phyloP scores from a whole-genome alignment of 2,888 invertebrate genomes.

The Leptinotarsa rubiginosa region DNA sequence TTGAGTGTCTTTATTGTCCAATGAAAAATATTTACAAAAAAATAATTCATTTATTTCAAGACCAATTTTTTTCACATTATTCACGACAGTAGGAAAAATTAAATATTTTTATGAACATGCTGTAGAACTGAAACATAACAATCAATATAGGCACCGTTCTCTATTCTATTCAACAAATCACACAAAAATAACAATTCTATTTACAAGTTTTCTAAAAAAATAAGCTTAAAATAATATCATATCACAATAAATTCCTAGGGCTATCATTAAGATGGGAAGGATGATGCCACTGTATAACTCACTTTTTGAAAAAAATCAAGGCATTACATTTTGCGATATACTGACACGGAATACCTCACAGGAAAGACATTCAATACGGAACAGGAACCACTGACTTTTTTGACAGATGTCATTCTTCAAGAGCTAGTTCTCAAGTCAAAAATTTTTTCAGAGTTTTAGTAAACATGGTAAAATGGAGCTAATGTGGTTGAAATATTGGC shows the following conservation, averaged over 20 bases:
- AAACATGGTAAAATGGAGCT: too few relatives aligned
- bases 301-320: not conserved
- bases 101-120: not conserved
- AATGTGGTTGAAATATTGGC: too few relatives aligned
- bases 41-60: constrained; percentile 13
- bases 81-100: not conserved
- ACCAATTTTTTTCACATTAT: not conserved
- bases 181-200: constrained; percentile 23
- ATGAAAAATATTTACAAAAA: not conserved
- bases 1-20: not conserved
- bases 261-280: not conserved
- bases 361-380: too few relatives aligned
- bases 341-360: too few relatives aligned
- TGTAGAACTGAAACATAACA: not conserved
- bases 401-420: too few relatives aligned
- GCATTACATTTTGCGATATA: not conserved
- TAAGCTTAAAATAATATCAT: constrained; percentile 21
- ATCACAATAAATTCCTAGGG: constrained; percentile 26
- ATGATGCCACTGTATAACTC: not conserved
- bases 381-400: too few relatives aligned
- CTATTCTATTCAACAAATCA: constrained; percentile 20
- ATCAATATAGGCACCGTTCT: not conserved
- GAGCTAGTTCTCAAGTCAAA: too few relatives aligned
- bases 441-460: too few relatives aligned
- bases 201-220: constrained; percentile 19